Conservation (phyloP, 2,888 invertebrate genomes). For the Sinodicranocentrus sp. region DNA sequence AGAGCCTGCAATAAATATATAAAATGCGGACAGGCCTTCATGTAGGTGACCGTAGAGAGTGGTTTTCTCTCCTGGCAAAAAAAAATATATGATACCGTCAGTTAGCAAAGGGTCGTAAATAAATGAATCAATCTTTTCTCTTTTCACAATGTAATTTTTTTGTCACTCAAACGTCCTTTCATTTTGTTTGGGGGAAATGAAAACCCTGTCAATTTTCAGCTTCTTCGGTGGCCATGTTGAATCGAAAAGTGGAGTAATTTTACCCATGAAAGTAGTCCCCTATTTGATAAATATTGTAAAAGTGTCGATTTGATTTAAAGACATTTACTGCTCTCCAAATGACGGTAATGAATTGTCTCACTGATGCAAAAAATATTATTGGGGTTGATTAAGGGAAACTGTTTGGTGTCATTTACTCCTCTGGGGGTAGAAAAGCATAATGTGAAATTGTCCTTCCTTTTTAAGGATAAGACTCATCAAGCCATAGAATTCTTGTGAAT, state of each 20-base stretch:
- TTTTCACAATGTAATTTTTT: slow-evolving; percentile 23
- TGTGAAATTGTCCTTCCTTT: slow-evolving; percentile 30
- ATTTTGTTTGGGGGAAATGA: background rate
- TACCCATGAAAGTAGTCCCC: slow-evolving; percentile 19
- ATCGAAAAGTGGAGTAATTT: slow-evolving; percentile 13
- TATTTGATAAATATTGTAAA: slow-evolving; percentile 46
- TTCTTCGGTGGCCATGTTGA: slow-evolving; percentile 39
- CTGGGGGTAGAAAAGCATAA: slow-evolving; percentile 33
- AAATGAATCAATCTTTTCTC: background rate
- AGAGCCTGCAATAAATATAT: slow-evolving; percentile 46
- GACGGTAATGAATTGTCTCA: background rate
- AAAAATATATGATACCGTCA: slow-evolving; percentile 29
- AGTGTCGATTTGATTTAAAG: slow-evolving; percentile 60
- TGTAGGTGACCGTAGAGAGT: slow-evolving; percentile 35
- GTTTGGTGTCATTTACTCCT: slow-evolving; percentile 37
- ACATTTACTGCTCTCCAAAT: background rate
- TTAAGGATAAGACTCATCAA: background rate
- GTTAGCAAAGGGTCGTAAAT: slow-evolving; percentile 11
- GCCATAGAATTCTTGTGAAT: slow-evolving; percentile 7
- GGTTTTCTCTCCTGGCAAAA: slow-evolving; percentile 22
- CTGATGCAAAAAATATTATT: slow-evolving; percentile 37
- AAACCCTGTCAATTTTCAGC: background rate
- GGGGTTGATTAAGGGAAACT: slow-evolving; percentile 44
- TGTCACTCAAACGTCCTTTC: background rate
- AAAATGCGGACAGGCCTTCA: slow-evolving; percentile 54